Percentiles rank a stretch among this genome's conserved stretches.
Evolutionary conservation across 1,140 invertebrate species (phyloP).

Genomic region (Hypsibius dujardini): DNA sequence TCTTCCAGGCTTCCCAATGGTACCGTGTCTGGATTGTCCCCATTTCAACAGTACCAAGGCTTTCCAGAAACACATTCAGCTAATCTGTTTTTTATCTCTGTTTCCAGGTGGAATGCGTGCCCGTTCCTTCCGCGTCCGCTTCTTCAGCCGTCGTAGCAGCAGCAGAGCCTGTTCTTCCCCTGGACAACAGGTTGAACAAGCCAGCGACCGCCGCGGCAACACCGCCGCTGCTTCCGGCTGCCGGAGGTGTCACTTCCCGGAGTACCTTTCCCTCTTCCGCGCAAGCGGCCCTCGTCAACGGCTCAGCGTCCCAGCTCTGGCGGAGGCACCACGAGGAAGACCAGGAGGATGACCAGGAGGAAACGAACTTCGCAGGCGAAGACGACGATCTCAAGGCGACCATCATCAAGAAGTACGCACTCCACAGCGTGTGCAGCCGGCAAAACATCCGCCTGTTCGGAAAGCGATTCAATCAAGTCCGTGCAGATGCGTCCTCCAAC

Average conservation of each 20-base stretch:
- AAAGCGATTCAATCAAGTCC: neutral
- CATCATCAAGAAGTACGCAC: conserved; percentile 8
- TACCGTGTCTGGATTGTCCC: neutral
- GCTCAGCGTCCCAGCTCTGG: neutral
- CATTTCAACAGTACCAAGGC: too few relatives aligned
- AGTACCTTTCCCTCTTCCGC: too few relatives aligned
- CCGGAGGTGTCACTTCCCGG: too few relatives aligned
- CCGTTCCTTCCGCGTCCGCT: neutral
- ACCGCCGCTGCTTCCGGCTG: too few relatives aligned
- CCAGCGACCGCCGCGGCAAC: too few relatives aligned
- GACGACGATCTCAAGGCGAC: neutral
- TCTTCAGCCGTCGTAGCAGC: neutral
- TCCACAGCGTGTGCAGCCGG: neutral
- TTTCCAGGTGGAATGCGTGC: neutral
- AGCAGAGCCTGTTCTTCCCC: neutral
- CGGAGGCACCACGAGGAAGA: conserved; percentile 4
- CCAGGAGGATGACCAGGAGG: neutral
- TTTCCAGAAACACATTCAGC: too few relatives aligned
- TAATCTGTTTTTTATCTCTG: neutral
- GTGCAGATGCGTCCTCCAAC: neutral
- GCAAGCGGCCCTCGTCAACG: too few relatives aligned
- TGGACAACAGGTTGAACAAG: too few relatives aligned
- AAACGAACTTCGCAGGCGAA: neutral
- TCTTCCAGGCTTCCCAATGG: conserved; percentile 8
- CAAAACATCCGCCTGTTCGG: neutral